Conservation (phyloP, 2,888 invertebrate genomes). For the Ophion obscuratus region DNA sequence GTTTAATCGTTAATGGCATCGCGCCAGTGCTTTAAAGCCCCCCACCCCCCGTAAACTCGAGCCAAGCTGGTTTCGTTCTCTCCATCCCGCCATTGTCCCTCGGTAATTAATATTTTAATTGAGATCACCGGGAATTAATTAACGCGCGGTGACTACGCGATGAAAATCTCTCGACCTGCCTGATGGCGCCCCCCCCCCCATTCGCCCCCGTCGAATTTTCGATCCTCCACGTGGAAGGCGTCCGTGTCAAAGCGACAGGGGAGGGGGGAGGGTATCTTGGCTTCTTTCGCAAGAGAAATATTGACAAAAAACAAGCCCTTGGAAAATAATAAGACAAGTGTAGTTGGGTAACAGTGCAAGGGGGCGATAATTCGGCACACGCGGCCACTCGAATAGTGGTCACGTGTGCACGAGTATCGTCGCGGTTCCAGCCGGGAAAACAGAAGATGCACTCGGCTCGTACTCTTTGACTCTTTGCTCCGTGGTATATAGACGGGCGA, state of each 20-base stretch:
- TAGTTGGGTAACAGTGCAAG: conserved; percentile 6
- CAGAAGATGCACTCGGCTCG: conserved; percentile 34
- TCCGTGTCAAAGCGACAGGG: no score
- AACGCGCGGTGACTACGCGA: conserved; percentile 76
- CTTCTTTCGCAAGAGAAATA: background rate
- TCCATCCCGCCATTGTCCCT: conserved; percentile 76
- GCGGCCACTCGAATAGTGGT: conserved; percentile 48
- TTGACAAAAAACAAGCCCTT: background rate
- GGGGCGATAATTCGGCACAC: conserved; percentile 55
- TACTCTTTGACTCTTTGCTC: conserved; percentile 52
- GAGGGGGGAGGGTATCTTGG: no score
- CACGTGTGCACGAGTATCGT: conserved; percentile 50
- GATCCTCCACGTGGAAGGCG: conserved; percentile 46
- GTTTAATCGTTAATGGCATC: conserved; percentile 83
- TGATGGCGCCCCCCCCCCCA: conserved; percentile 48
- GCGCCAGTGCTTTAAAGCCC: conserved; percentile 73
- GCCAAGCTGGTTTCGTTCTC: conserved; percentile 45
- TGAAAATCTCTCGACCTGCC: conserved; percentile 68
- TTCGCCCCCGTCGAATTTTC: conserved; percentile 75
- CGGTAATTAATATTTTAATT: conserved; percentile 83
- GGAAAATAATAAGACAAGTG: background rate
- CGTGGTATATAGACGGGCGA: conserved; percentile 60
- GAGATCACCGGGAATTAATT: conserved; percentile 82
- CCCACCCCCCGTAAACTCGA: conserved; percentile 65
- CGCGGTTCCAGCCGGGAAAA: conserved; percentile 35